Evolutionary conservation across 2,113 vertebrate genomes (phyloP).

Genomic region (Perca fluviatilis): DNA sequence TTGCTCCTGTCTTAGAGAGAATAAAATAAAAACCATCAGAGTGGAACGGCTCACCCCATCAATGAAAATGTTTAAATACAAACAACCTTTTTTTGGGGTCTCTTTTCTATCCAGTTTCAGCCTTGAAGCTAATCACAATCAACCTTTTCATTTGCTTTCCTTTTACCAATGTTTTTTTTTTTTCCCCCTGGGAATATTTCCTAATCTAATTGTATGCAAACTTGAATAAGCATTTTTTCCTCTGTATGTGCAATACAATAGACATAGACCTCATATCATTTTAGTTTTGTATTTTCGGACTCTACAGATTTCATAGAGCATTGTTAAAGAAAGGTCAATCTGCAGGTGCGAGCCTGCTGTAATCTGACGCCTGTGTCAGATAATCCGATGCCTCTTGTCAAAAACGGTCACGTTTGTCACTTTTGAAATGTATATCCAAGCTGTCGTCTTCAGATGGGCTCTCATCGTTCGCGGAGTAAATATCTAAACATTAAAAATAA

Average conservation of each 20-base stretch:
- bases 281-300: conserved; percentile 22
- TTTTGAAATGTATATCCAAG: conserved; percentile 48
- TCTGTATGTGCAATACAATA: conserved; percentile 77
- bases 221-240: conserved; percentile 69
- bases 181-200: conserved; percentile 22
- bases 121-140: neutral
- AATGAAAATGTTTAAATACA: neutral
- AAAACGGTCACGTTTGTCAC: conserved; percentile 32
- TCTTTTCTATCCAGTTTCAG: conserved; percentile 7
- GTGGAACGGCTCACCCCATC: conserved; percentile 2
- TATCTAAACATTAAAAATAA: conserved; percentile 47
- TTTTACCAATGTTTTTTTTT: conserved; percentile 13
- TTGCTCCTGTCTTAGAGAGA: conserved; percentile 17
- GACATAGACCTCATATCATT: conserved; percentile 57
- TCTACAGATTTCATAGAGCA: conserved; percentile 40
- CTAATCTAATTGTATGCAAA: conserved; percentile 50
- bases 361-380: conserved; percentile 16
- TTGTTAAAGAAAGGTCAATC: conserved; percentile 23
- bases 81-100: neutral
- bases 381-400: conserved; percentile 23
- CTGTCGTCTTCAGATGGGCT: neutral
- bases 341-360: conserved; percentile 5
- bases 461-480: conserved; percentile 29
- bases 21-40: conserved; percentile 4
- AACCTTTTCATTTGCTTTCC: neutral